Percentiles rank a stretch among this genome's conserved stretches.
These are phyloP conservation scores for Muscina levida DNA, from an alignment of 2,888 invertebrate genomes.

Conservation along the genomic window DNA sequence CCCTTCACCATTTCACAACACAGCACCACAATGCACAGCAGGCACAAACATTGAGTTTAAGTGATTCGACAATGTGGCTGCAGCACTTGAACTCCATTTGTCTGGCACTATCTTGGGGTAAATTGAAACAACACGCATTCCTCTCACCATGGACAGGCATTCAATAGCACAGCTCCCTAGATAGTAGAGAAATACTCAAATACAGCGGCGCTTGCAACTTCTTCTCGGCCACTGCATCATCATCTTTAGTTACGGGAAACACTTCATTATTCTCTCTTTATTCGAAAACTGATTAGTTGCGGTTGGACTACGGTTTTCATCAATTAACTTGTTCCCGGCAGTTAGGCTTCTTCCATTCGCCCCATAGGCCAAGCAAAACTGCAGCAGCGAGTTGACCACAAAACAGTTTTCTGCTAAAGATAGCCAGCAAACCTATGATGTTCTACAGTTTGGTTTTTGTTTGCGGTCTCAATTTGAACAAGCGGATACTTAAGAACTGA, in stretches of 20 bases:
- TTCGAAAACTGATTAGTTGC: conserved; percentile 49
- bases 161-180: conserved; percentile 74
- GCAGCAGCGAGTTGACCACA: no score
- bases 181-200: conserved; percentile 63
- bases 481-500: no score
- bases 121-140: conserved; percentile 79
- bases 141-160: conserved; percentile 67
- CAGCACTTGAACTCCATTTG: conserved; percentile 77
- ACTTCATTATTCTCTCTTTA: conserved; percentile 50
- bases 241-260: conserved; percentile 8
- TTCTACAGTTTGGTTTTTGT: no score
- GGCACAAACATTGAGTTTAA: no score
- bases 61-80: no score
- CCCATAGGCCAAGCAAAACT: background rate
- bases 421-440: no score
- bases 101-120: conserved; percentile 79
- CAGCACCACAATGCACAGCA: no score
- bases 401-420: no score
- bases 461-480: no score
- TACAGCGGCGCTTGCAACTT: background rate
- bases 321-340: conserved; percentile 38
- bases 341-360: background rate
- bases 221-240: conserved; percentile 9
- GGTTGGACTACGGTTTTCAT: conserved; percentile 37
- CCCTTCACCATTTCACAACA: no score